Percentiles rank a stretch among this genome's conserved stretches.
Conservation (phyloP, 2,113 vertebrate genomes). For the Cephalopterus ornatus region DNA sequence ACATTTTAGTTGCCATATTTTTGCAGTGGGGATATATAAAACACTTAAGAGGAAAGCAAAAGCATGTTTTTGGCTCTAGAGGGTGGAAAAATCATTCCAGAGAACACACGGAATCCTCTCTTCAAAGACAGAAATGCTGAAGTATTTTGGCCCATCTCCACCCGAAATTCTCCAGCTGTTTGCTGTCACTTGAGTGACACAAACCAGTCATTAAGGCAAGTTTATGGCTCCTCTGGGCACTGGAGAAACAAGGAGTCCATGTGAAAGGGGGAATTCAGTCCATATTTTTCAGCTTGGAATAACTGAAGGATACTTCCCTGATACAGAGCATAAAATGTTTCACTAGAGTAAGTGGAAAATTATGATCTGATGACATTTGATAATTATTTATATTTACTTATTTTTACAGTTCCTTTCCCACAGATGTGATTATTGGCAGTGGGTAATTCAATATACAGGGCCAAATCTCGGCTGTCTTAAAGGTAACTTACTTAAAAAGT, state of each 20-base stretch:
- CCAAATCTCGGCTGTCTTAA: neutral
- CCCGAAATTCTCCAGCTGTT: conserved; percentile 11
- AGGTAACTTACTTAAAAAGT: neutral
- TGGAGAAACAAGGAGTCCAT: neutral
- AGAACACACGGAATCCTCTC: conserved; percentile 13
- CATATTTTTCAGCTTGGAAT: neutral
- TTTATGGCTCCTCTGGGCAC: conserved; percentile 29
- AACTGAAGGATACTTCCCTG: neutral
- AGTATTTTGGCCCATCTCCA: neutral
- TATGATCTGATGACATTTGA: neutral
- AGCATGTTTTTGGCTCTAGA: conserved; percentile 5
- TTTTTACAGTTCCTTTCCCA: conserved; percentile 9
- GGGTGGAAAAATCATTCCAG: conserved; percentile 6
- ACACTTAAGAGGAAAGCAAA: conserved; percentile 28
- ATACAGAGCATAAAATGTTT: neutral
- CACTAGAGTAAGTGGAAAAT: neutral
- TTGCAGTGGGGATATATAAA: conserved; percentile 1
- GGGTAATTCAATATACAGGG: neutral
- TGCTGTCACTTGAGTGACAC: conserved; percentile 38
- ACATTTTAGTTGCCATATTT: conserved; percentile 10
- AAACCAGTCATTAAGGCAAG: neutral
- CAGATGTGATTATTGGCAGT: neutral
- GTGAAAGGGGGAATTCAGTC: neutral
- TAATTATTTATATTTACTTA: neutral
- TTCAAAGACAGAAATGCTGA: neutral